Percentiles rank a stretch among this genome's conserved stretches.
These are phyloP conservation scores for Rattus norvegicus DNA, from an alignment of 2,113 vertebrate species.

Conservation along the genomic window GRCr8 NC_086021.1:107861501-107862000, in stretches of 20 bases:
- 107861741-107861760: not conserved
- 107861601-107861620: not conserved
- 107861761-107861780: not conserved
- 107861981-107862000: not conserved
- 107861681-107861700: not conserved
- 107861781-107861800: not conserved
- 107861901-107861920: not conserved
- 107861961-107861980: not conserved
- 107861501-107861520: not conserved
- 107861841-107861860: too few species aligned
- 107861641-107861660: not conserved
- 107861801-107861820: not conserved
- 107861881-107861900: not conserved
- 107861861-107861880: not conserved
- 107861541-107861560: not conserved
- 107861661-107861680: not conserved
- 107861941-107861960: not conserved
- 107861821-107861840: not conserved
- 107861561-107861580: not conserved
- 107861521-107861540: not conserved
- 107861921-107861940: not conserved
- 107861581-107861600: not conserved
- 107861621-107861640: not conserved
- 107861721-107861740: not conserved
- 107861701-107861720: not conserved